These are phyloP conservation scores for Rafetus swinhoei DNA, from an alignment of 2,113 vertebrate species.

Conservation along the genomic window DNA sequence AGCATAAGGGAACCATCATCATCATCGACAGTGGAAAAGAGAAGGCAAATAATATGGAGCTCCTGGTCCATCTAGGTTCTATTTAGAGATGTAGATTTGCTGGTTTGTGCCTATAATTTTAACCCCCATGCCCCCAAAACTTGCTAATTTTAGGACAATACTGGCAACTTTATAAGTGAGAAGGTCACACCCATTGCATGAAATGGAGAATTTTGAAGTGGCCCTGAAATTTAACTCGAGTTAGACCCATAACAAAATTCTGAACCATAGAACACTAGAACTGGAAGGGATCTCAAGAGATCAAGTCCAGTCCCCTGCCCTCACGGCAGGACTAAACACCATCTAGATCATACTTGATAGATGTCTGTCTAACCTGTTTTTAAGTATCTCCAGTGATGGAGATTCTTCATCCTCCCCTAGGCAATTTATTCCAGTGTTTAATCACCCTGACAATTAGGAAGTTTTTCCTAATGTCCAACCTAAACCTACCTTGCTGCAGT, in stretches of 20 bases:
- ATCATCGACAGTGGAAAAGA: background rate
- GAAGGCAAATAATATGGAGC: background rate
- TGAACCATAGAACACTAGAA: background rate
- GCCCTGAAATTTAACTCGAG: background rate
- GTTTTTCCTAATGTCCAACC: no score
- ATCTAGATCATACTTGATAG: no score
- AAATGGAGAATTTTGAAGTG: background rate
- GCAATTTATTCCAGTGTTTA: no score
- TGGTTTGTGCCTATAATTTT: background rate
- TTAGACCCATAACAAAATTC: background rate
- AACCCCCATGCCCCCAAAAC: background rate
- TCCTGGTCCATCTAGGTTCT: background rate
- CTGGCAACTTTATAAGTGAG: background rate
- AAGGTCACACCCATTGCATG: background rate
- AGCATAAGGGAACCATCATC: background rate
- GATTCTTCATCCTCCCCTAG: no score
- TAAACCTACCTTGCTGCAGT: no score
- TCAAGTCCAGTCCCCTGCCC: no score
- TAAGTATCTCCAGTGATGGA: no score
- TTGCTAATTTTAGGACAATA: background rate
- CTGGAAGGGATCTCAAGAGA: no score
- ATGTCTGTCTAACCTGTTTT: no score
- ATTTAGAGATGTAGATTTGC: background rate
- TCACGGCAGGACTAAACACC: no score
- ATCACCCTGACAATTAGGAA: no score